phyloP scores from a whole-genome alignment of 2,888 invertebrate genomes.

The Tribolium freemani region DNA sequence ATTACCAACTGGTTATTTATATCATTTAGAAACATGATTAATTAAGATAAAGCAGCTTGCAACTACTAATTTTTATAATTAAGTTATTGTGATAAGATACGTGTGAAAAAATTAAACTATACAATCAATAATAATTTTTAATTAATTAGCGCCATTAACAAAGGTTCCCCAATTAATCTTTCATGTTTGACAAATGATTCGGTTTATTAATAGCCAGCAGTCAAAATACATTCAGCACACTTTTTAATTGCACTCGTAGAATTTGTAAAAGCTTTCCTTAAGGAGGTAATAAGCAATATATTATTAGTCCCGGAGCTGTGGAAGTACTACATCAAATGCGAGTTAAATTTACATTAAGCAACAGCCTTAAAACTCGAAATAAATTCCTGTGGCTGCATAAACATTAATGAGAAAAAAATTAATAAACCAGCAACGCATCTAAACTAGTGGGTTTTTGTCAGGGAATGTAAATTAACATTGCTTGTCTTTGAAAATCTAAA shows the following conservation, averaged over 20 bases:
- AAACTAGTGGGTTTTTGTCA: too few species aligned
- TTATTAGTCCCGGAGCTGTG: neutral
- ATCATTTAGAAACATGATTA: neutral
- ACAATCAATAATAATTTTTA: neutral
- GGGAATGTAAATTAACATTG: too few species aligned
- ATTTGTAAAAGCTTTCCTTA: too few species aligned
- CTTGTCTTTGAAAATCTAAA: too few species aligned
- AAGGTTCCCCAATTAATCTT: neutral
- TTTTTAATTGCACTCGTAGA: too few species aligned
- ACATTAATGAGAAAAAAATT: too few species aligned
- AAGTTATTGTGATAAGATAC: neutral
- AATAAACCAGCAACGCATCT: too few species aligned
- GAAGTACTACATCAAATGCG: neutral
- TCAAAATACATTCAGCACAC: too few species aligned
- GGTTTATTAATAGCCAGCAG: too few species aligned
- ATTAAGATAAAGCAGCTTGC: neutral
- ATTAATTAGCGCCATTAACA: neutral
- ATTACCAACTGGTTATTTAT: neutral
- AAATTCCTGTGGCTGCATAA: too few species aligned
- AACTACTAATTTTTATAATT: neutral
- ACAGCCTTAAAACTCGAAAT: too few species aligned
- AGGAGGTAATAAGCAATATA: neutral
- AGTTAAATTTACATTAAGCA: neutral
- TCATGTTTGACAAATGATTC: neutral
- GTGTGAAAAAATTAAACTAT: neutral